Percentiles rank a stretch among this genome's conserved stretches.
Conservation (phyloP, 2,888 invertebrate genomes). For the Macroteleia sp. region DNA sequence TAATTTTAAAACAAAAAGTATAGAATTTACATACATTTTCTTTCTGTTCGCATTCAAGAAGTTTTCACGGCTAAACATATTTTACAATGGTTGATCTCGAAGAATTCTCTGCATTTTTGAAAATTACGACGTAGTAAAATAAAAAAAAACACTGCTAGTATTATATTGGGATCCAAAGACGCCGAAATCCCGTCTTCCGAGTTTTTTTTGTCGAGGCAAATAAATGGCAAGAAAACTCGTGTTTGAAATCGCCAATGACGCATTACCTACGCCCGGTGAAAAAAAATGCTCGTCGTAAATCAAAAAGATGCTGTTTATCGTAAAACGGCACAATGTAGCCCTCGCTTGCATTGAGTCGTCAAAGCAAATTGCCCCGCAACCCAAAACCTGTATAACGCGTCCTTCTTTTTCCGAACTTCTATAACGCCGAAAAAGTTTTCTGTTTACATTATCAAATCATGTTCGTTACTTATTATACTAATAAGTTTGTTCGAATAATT, state of each 20-base stretch:
- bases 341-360: slow-evolving; percentile 50
- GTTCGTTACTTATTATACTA: no score
- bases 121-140: slow-evolving; percentile 56
- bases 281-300: slow-evolving; percentile 58
- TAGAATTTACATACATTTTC: slow-evolving; percentile 12
- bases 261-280: slow-evolving; percentile 26
- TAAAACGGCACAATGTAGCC: slow-evolving; percentile 42
- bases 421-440: slow-evolving; percentile 24
- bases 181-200: slow-evolving; percentile 35
- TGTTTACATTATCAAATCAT: slow-evolving; percentile 29
- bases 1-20: no score
- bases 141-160: slow-evolving; percentile 25
- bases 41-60: neutral
- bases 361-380: slow-evolving; percentile 45
- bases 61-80: neutral
- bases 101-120: slow-evolving; percentile 36
- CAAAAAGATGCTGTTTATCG: slow-evolving; percentile 50
- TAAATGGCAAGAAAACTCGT: slow-evolving; percentile 48
- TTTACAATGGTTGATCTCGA: slow-evolving; percentile 19
- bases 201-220: slow-evolving; percentile 27
- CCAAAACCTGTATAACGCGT: slow-evolving; percentile 14
- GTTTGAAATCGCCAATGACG: slow-evolving; percentile 52
- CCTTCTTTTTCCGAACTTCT: slow-evolving; percentile 15
- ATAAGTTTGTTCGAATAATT: slow-evolving; percentile 13
- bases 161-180: slow-evolving; percentile 35